A percentile compares a stretch with the other conserved stretches of the same genome.
These are phyloP conservation scores for Anabas testudineus DNA, from an alignment of 2,797 vertebrate genomes.

Conservation along the genomic window DNA sequence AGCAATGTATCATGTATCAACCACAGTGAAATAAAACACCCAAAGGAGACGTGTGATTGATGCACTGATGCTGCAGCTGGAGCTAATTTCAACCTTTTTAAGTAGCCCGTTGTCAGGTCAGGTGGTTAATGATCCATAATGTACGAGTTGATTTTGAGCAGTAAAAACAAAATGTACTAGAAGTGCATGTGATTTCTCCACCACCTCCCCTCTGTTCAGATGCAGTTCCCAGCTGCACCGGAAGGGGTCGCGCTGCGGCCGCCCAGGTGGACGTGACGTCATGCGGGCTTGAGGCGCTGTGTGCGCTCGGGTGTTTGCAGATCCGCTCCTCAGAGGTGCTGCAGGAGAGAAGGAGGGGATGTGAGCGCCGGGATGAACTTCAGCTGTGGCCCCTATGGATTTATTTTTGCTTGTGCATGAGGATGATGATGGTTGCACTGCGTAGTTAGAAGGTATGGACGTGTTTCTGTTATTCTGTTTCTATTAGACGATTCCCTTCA, in stretches of 20 bases:
- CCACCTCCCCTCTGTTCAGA: too few species aligned
- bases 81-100: too few species aligned
- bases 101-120: too few species aligned
- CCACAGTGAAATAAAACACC: too few species aligned
- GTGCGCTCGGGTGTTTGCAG: conserved; percentile 34
- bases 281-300: conserved; percentile 53
- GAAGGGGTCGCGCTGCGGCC: conserved; percentile 55
- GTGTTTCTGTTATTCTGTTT: neutral
- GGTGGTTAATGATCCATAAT: too few species aligned
- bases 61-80: too few species aligned
- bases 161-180: neutral
- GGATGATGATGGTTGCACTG: conserved; percentile 43
- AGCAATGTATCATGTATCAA: too few species aligned
- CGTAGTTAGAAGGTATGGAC: conserved; percentile 53
- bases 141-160: too few species aligned
- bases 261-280: conserved; percentile 76
- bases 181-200: too few species aligned
- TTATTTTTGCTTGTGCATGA: conserved; percentile 41
- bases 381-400: conserved; percentile 47
- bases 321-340: conserved; percentile 41
- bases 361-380: neutral
- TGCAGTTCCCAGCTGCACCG: conserved; percentile 20
- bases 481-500: neutral
- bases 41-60: too few species aligned
- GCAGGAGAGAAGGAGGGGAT: conserved; percentile 16